Base-by-base conservation (phyloP, 2,113 vertebrate species). In the Trachemys scripta region DNA sequence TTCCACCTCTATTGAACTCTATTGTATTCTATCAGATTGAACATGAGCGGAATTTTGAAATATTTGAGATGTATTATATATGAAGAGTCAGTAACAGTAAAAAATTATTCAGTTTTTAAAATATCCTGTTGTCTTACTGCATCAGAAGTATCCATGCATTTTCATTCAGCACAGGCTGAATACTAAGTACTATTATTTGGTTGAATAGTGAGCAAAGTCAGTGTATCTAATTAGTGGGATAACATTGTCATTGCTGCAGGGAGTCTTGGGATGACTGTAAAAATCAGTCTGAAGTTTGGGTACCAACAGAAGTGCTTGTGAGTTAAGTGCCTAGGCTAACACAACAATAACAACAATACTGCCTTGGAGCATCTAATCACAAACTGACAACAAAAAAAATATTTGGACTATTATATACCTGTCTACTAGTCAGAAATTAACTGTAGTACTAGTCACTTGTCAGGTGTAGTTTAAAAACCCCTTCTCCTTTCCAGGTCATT, bases 401-500 rank as follows among this genome's bases (percentile, higher is more conserved):
- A 86, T 84, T 29, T 56, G 83, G 79, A 76, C 54, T 95, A 87
- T 90, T 89, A 94, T 5, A 83, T 89, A 83, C 24, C 2, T 1
- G 1, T 88, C 85, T 80, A 87, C 31, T 79, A 89, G 85, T 93
- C 79, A 90, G 82, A 93, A 76, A 72, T 50, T 50, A 95, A 59
- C 25, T 82, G 29, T 24, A 83, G 8, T 25, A 87, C 20, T 83
- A 87, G 29, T 75, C 72, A 50, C n/a, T 25, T 8, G 82, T 57
- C 87, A 87, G 79, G 29, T 29, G 81, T 47, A 94, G 6, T 92
- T 91, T 2, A 91, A 86, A 57, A 22, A 91, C n/a, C 88, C n/a
- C 56, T 86, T 92, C 49, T 49, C 22, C 24, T 62, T 92, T 90
- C 17, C 35, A 84, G 10, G 72, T 76, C 38, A 45, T 45, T 76